These are phyloP conservation scores for Uloborus diversus DNA, from an alignment of 1,140 invertebrate species.

Conservation along the genomic window DNA sequence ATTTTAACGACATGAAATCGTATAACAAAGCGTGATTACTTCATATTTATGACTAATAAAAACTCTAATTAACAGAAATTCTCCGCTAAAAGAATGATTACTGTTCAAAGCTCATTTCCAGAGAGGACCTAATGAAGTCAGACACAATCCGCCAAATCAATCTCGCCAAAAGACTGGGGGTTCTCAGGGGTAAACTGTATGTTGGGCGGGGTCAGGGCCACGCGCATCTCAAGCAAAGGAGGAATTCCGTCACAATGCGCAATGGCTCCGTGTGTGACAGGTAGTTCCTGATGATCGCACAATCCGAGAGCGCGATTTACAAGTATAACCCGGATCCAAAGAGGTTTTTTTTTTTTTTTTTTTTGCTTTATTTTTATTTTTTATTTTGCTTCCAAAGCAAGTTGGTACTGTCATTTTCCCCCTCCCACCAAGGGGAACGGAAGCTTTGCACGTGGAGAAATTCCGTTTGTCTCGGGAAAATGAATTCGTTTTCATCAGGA, in stretches of 20 bases:
- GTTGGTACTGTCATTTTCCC: too few relatives aligned
- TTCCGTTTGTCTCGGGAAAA: constrained; percentile 1
- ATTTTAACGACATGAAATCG: too few relatives aligned
- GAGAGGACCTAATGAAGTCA: too few relatives aligned
- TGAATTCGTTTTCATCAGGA: constrained; percentile 39
- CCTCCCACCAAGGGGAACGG: too few relatives aligned
- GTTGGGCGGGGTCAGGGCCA: constrained; percentile 38
- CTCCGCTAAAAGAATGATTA: too few relatives aligned
- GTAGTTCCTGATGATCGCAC: constrained; percentile 53
- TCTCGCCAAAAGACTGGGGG: background rate
- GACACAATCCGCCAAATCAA: too few relatives aligned
- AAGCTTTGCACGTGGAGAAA: background rate
- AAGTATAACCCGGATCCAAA: constrained; percentile 49
- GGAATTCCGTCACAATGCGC: constrained; percentile 55
- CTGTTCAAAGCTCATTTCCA: too few relatives aligned
- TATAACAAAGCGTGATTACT: too few relatives aligned
- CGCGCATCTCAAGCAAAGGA: constrained; percentile 14
- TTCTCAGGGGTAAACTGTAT: background rate
- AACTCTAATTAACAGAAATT: too few relatives aligned
- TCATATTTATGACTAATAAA: too few relatives aligned
- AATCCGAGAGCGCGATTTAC: constrained; percentile 22
- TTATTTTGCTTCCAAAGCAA: background rate
- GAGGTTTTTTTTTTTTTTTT: constrained; percentile 10
- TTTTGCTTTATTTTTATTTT: background rate
- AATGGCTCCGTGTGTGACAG: constrained; percentile 41